phyloP scores from a whole-genome alignment of 2,888 invertebrate species.

The Acanthococcus lagerstroemiae region DNA sequence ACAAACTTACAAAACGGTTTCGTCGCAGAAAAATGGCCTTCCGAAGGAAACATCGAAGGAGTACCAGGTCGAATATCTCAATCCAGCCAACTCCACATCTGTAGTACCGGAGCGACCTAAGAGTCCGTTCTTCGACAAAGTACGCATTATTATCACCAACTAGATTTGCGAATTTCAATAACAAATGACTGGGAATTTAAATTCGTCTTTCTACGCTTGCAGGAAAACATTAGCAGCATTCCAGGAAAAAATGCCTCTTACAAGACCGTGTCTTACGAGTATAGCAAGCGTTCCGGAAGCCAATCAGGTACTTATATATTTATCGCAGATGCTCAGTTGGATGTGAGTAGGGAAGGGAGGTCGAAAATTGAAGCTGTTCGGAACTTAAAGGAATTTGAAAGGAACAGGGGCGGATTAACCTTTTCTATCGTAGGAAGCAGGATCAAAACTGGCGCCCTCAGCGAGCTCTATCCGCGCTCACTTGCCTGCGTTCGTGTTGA shows the following conservation, averaged over 20 bases:
- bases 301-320: conserved; percentile 8
- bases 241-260: conserved; percentile 33
- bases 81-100: conserved; percentile 40
- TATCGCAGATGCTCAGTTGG: no score
- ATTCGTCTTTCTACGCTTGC: no score
- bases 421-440: no score
- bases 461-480: no score
- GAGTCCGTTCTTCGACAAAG: conserved; percentile 25
- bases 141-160: not conserved
- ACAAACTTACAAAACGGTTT: conserved; percentile 38
- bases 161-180: no score
- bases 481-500: no score
- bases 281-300: conserved; percentile 31
- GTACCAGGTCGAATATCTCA: conserved; percentile 40
- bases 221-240: not conserved
- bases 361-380: no score
- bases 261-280: conserved; percentile 37
- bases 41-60: conserved; percentile 36
- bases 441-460: no score
- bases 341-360: no score
- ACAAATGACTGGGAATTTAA: no score
- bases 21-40: conserved; percentile 36
- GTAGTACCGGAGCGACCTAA: conserved; percentile 37
- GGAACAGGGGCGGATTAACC: no score
- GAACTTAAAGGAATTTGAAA: no score